Base-by-base conservation (phyloP, 1,140 invertebrate species). In the Leptestheria dahalacensis region DNA sequence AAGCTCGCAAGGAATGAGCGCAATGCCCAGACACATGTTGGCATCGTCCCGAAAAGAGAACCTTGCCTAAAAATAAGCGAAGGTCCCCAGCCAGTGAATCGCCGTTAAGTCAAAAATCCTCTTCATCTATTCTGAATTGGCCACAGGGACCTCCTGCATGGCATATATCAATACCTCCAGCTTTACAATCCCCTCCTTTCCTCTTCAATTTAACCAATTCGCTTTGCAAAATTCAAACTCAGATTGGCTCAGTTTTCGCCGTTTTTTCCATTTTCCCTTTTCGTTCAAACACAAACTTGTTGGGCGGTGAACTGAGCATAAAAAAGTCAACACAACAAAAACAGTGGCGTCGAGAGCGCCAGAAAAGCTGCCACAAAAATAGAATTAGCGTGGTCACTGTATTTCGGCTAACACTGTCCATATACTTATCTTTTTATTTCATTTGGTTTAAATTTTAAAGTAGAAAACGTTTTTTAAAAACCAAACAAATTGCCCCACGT, bases 41-140 rank as follows among this genome's bases (percentile, higher is more conserved):
- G 53, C 53, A 55, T 41, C 33, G 33, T 41, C 33, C 23, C 33
- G 53, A 55, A 26, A 21, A 33, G 53, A 28, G 26, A 25, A 52
- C 50, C 25, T 20, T 21, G 53, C 53, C 53, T 55, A 55, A 55
- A 55, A 55, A 55, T 55, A 55, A 55, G 33, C 33, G 33, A 41
- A 41, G 33, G 33, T 41, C 33, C n/a, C 33, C 33, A 41, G 33
- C 33, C 6, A 41, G 15, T 9, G 33, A 41, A 41, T 15, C 33
- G n/a, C n/a, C n/a, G n/a, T n/a, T n/a, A n/a, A n/a, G n/a, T n/a
- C n/a, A n/a, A n/a, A n/a, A n/a, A n/a, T n/a, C n/a, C n/a, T n/a
- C n/a, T n/a, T n/a, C n/a, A n/a, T n/a, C n/a, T n/a, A n/a, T n/a
- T n/a, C n/a, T n/a, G n/a, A 52, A 26, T 26, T 52, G 50, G 50